These are phyloP conservation scores for Macroteleia sp. DNA, from an alignment of 2,888 invertebrate species.

Conservation along the genomic window DNA sequence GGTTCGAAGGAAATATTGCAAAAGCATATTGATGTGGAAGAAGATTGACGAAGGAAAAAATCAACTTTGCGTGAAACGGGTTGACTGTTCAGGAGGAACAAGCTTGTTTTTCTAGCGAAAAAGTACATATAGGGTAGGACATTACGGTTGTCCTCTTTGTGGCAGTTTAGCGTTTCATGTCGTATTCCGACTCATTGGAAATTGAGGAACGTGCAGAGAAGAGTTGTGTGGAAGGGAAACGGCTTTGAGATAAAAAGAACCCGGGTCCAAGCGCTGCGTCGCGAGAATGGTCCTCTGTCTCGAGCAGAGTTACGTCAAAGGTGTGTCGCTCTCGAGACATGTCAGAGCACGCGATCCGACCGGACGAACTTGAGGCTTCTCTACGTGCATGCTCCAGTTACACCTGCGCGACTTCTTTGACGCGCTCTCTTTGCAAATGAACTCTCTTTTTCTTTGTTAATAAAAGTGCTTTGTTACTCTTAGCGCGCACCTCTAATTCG, in stretches of 20 bases:
- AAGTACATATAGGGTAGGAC: slow-evolving; percentile 56
- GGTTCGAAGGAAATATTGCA: slow-evolving; percentile 51
- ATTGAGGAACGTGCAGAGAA: slow-evolving; percentile 79
- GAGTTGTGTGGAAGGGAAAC: slow-evolving; percentile 78
- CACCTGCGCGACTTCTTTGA: slow-evolving; percentile 69
- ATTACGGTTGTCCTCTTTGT: slow-evolving; percentile 77
- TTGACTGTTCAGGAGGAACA: slow-evolving; percentile 43
- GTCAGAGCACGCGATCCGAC: slow-evolving; percentile 45
- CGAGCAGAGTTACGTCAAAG: slow-evolving; percentile 57
- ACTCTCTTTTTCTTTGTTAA: slow-evolving; percentile 59
- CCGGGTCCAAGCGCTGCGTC: slow-evolving; percentile 52
- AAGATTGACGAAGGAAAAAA: slow-evolving; percentile 59
- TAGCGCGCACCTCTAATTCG: slow-evolving; percentile 31
- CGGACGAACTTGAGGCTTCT: slow-evolving; percentile 60
- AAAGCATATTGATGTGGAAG: slow-evolving; percentile 57
- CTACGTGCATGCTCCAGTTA: slow-evolving; percentile 62
- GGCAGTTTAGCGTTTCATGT: slow-evolving; percentile 82
- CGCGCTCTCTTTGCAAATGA: slow-evolving; percentile 54
- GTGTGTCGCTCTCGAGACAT: slow-evolving; percentile 45
- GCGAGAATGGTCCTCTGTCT: slow-evolving; percentile 55
- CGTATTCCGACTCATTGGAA: slow-evolving; percentile 84
- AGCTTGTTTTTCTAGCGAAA: slow-evolving; percentile 57
- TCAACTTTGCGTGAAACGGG: slow-evolving; percentile 62
- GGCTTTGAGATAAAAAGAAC: slow-evolving; percentile 80
- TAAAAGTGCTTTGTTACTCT: slow-evolving; percentile 52